Evolutionary conservation across 2,888 invertebrate species (phyloP).

Genomic region (Cheilosia impressa): DNA sequence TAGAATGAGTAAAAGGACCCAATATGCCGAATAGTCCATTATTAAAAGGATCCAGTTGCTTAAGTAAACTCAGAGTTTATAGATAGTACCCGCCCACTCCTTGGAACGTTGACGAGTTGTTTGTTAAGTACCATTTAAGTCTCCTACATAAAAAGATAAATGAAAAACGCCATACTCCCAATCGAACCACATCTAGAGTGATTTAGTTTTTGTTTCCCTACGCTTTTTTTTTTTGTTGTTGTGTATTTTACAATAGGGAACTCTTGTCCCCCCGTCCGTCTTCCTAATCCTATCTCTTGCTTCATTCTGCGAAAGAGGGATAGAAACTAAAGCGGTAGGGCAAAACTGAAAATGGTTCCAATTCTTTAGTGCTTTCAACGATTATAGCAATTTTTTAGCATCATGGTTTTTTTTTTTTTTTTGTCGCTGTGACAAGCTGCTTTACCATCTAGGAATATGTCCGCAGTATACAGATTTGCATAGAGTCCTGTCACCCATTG

Average conservation of each 20-base stretch:
- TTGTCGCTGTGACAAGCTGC: conserved; percentile 6
- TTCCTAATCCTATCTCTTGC: conserved; percentile 27
- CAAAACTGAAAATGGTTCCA: conserved; percentile 56
- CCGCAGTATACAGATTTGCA: conserved; percentile 29
- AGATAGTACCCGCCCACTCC: conserved; percentile 38
- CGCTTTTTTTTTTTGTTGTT: background rate
- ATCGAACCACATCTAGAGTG: conserved; percentile 65
- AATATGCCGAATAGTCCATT: conserved; percentile 39
- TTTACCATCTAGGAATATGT: conserved; percentile 27
- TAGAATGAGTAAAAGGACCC: conserved; percentile 5
- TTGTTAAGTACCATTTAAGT: conserved; percentile 65
- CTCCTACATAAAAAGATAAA: conserved; percentile 65
- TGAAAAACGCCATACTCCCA: conserved; percentile 51
- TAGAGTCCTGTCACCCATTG: conserved; percentile 47
- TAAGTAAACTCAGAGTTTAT: conserved; percentile 35
- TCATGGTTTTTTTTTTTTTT: background rate
- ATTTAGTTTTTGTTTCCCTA: conserved; percentile 26
- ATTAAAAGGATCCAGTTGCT: conserved; percentile 57
- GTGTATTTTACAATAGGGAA: background rate
- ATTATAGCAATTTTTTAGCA: conserved; percentile 62
- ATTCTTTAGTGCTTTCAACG: conserved; percentile 68
- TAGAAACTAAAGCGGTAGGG: conserved; percentile 24
- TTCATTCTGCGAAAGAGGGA: conserved; percentile 27
- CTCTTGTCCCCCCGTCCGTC: background rate
- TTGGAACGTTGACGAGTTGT: conserved; percentile 59